Percentiles rank a stretch among this genome's conserved stretches.
Evolutionary conservation across 2,113 vertebrate genomes (phyloP).

Genomic region (Phaethon lepturus): DNA sequence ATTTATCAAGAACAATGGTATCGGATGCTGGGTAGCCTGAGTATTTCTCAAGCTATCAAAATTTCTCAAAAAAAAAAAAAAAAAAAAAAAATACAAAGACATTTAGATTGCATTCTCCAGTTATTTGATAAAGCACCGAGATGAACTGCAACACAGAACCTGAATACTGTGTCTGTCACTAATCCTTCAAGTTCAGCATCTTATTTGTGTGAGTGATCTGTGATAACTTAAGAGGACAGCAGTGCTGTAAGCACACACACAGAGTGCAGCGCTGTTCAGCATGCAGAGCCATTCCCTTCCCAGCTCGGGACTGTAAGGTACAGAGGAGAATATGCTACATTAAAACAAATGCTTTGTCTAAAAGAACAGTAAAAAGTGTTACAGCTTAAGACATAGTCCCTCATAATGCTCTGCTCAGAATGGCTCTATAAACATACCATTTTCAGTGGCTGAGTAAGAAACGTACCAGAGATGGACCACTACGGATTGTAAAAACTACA

Average conservation of each 20-base stretch:
- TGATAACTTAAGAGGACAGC: too few relatives aligned
- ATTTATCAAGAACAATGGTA: not conserved
- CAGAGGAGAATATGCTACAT: not conserved
- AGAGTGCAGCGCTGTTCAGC: not conserved
- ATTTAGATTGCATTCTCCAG: not conserved
- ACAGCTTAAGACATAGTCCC: not conserved
- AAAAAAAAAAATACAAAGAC: not conserved
- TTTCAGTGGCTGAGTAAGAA: not conserved
- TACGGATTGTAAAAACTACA: not conserved
- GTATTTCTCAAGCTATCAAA: not conserved
- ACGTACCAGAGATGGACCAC: not conserved
- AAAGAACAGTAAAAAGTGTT: not conserved
- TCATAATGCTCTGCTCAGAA: not conserved
- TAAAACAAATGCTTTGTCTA: not conserved
- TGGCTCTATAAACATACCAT: not conserved
- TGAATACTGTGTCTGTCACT: not conserved
- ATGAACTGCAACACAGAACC: not conserved
- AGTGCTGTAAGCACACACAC: fast-evolving
- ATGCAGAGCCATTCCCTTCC: not conserved
- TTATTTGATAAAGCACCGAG: not conserved
- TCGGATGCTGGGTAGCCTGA: not conserved
- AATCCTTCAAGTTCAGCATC: not conserved
- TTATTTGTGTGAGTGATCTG: not conserved
- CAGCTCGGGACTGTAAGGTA: not conserved
- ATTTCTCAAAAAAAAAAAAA: not conserved